phyloP scores from a whole-genome alignment of 2,113 vertebrate species.

The Gallinago media region DNA sequence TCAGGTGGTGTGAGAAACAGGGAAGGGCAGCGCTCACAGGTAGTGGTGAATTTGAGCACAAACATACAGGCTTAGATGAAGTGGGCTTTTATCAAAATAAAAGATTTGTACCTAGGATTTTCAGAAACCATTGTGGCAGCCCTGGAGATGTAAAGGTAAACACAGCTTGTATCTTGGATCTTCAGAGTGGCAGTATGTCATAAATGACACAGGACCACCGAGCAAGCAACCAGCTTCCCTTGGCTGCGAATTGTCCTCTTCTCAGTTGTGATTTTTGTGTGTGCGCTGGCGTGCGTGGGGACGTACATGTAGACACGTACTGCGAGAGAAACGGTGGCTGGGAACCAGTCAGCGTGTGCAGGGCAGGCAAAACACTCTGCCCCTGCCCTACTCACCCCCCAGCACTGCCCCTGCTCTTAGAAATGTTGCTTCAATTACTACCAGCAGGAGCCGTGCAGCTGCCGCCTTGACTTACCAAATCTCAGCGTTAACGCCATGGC shows the following conservation, averaged over 20 bases:
- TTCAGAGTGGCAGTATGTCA: not conserved
- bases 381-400: not conserved
- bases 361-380: not conserved
- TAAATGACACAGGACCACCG: not conserved
- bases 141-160: not conserved
- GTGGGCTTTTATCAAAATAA: not conserved
- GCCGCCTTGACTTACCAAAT: not conserved
- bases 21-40: not conserved
- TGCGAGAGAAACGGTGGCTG: not conserved
- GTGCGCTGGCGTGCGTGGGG: rapidly evolving
- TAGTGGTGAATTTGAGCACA: not conserved
- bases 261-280: not conserved
- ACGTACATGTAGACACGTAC: too few species aligned
- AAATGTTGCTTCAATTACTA: not conserved
- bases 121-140: not conserved
- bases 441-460: not conserved
- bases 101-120: not conserved
- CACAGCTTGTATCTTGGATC: not conserved
- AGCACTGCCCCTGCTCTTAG: not conserved
- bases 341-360: not conserved
- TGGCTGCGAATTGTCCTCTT: not conserved
- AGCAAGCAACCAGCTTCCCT: not conserved
- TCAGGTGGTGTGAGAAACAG: rapidly evolving
- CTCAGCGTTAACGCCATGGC: not conserved
- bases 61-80: not conserved